A percentile compares a stretch with the other conserved stretches of the same genome.
Conservation (phyloP, 2,888 invertebrate genomes). For the Seladonia tumulorum region DNA sequence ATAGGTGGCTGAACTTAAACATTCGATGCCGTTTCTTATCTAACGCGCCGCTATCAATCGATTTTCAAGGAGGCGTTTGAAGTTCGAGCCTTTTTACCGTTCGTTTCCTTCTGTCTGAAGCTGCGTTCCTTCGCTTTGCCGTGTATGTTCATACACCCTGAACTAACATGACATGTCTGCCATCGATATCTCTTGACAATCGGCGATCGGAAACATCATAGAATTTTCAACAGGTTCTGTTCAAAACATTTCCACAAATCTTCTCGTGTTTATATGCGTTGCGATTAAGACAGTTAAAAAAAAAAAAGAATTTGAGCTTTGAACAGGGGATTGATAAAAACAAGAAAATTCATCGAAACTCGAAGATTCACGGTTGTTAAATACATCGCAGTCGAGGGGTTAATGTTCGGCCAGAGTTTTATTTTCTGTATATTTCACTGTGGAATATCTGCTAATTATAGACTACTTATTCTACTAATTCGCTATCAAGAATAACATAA, state of each 20-base stretch:
- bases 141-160: background rate
- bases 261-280: no score
- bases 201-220: no score
- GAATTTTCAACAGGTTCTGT: background rate
- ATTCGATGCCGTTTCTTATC: constrained; percentile 19
- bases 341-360: no score
- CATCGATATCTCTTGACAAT: background rate
- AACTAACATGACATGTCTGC: background rate
- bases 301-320: no score
- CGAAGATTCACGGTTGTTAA: no score
- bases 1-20: constrained; percentile 49
- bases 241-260: no score
- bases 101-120: background rate
- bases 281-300: no score
- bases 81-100: constrained; percentile 17
- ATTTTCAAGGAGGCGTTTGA: constrained; percentile 20
- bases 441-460: background rate
- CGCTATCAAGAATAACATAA: background rate
- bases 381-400: background rate
- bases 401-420: background rate
- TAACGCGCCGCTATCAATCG: background rate
- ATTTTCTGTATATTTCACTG: background rate
- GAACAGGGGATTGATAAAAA: background rate
- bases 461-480: background rate
- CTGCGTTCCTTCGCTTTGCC: background rate